Conservation (phyloP, 1,140 invertebrate species). For the Penaeus vannamei region DNA sequence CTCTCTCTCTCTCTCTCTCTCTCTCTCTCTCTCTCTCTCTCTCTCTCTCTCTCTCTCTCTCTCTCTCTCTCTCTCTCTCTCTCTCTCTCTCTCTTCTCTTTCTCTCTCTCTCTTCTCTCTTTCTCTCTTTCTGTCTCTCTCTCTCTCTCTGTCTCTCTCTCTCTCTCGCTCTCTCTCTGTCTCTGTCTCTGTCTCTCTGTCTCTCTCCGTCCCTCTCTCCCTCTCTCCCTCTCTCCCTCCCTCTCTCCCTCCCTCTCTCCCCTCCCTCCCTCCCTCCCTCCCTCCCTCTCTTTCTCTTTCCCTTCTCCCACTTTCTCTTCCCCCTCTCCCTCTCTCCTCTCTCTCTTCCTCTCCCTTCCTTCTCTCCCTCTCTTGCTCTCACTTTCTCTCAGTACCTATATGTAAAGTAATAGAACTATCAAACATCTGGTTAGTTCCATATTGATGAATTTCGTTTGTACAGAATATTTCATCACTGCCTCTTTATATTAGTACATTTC, state of each 20-base stretch:
- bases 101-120: background rate
- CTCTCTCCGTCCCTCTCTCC: background rate
- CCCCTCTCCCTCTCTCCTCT: background rate
- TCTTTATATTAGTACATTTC: too few species aligned
- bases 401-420: too few species aligned
- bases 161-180: background rate
- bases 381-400: background rate
- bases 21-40: too few species aligned
- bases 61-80: background rate
- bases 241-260: background rate
- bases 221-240: background rate
- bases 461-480: too few species aligned
- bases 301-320: background rate
- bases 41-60: background rate
- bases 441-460: too few species aligned
- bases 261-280: background rate
- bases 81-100: background rate
- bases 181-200: background rate
- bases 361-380: background rate
- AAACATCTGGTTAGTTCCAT: too few species aligned
- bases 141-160: background rate
- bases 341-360: background rate
- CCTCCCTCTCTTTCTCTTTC: background rate
- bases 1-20: too few species aligned
- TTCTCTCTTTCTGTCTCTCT: background rate